Percentiles rank a stretch among this genome's conserved stretches.
Evolutionary conservation across 1,140 invertebrate genomes (phyloP).

Genomic region (Ostrea edulis): DNA sequence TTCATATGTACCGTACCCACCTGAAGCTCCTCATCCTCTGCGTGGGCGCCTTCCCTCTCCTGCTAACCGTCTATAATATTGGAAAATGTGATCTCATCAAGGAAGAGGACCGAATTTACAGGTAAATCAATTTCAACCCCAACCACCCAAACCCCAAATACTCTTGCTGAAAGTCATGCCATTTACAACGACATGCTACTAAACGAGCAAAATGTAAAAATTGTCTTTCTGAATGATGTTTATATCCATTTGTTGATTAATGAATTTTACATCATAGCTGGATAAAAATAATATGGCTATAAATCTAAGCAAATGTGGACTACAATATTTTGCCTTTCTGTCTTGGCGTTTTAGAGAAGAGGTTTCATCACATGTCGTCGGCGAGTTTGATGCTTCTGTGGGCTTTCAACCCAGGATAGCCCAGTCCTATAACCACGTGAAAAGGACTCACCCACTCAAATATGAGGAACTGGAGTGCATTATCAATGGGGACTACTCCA

Average conservation of each 20-base stretch:
- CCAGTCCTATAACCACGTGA: conserved; percentile 44
- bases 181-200: too few species aligned
- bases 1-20: not conserved
- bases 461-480: conserved; percentile 91
- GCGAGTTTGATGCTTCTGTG: conserved; percentile 49
- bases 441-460: conserved; percentile 1
- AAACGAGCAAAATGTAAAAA: too few species aligned
- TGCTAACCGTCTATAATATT: conserved; percentile 52
- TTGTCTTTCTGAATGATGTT: too few species aligned
- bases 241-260: too few species aligned
- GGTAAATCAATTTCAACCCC: conserved; percentile 34
- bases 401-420: conserved; percentile 53
- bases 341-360: not conserved
- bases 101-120: conserved; percentile 46
- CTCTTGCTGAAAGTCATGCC: too few species aligned
- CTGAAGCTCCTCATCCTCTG: not conserved
- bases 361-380: not conserved
- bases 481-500: conserved; percentile 93
- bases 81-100: conserved; percentile 51
- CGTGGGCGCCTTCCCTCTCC: conserved; percentile 34
- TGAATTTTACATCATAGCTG: too few species aligned
- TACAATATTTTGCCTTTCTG: not conserved
- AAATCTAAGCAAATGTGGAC: too few species aligned
- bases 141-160: too few species aligned
- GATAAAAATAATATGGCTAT: too few species aligned